A percentile compares a stretch with the other conserved stretches of the same genome.
Evolutionary conservation across 1,140 invertebrate species (phyloP).

Genomic region (Brachystomella parvula): DNA sequence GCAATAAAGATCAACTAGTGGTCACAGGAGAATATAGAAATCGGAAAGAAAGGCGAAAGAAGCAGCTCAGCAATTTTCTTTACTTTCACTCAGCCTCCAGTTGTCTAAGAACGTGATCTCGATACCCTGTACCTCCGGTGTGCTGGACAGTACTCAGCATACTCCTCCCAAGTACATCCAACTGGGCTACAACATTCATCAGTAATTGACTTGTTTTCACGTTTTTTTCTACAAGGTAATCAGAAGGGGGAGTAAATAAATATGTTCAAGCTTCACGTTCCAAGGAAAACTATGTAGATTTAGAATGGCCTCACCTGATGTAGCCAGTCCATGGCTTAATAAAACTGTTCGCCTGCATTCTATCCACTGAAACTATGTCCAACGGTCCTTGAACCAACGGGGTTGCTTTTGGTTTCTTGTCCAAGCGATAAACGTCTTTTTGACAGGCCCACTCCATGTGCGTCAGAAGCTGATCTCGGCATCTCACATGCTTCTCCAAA

Average conservation of each 20-base stretch:
- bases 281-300: not conserved
- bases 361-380: no score
- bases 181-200: slow-evolving; percentile 51
- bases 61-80: no score
- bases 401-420: slow-evolving; percentile 25
- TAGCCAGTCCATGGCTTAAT: slow-evolving; percentile 36
- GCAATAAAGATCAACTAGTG: no score
- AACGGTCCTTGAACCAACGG: not conserved
- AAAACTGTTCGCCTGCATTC: slow-evolving; percentile 24
- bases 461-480: slow-evolving; percentile 49
- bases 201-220: slow-evolving; percentile 46
- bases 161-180: slow-evolving; percentile 58
- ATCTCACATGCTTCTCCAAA: slow-evolving; percentile 49
- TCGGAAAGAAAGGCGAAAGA: no score
- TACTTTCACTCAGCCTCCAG: no score
- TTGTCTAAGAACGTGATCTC: slow-evolving; percentile 19
- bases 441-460: slow-evolving; percentile 55
- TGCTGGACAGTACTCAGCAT: slow-evolving; percentile 55
- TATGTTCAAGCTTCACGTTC: not conserved
- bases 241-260: not conserved
- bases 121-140: slow-evolving; percentile 45
- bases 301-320: slow-evolving; percentile 15
- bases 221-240: slow-evolving; percentile 24
- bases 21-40: no score
- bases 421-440: slow-evolving; percentile 53